Evolutionary conservation across 2,797 vertebrate genomes (phyloP), one percentile per base, ranked within the genome.

Genomic region (Coendou prehensilis): DNA sequence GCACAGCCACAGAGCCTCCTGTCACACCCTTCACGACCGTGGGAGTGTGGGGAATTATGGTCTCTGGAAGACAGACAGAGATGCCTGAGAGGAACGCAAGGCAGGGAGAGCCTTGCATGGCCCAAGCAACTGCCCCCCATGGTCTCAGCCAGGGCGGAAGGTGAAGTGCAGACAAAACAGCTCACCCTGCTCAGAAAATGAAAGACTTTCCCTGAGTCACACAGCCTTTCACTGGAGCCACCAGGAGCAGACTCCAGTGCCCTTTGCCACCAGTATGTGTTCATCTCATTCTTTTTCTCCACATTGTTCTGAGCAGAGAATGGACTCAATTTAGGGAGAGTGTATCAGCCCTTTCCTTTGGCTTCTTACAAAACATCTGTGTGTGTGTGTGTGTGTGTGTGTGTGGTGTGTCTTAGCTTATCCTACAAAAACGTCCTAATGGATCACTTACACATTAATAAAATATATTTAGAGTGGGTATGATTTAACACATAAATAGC

Each of bases 1-100:
- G 50, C 0, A 98, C 57, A 0, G 98, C 67, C 7, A 96, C 98
- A 0, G 98, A 99, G 2, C 98, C 96, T 87, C 97, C 98, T 2
- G 1, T 28, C 10, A 96, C 94, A 0, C 97, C 98, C 0, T n/a
- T 93, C 64, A 99, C 28, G 0, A 59, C 47, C 13, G 93, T 41
- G 37, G 96, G 95, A 9, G 11, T n/a, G 1, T 69, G 63, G 10
- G 98, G 98, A 17, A 98, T 91, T 0, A 0, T 47, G 0, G 97
- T 67, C 30, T 97, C 99, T 99, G 94, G 80, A 97, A 95, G 67
- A 91, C 71, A 96, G n/a, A 80, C 45, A 30, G 61, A 76, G 52
- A 28, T 6, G 37, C 8, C n/a, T 88, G 17, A 67, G 37, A 81
- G 13, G 54, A 50, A 0, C 0, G 23, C 17, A 28, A 30, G 14